Evolutionary conservation across 53 echinoderm and acorn worm genomes (phyloP), one percentile per base, ranked within the genome.

Genomic region (Mesocentrotus franciscanus): DNA sequence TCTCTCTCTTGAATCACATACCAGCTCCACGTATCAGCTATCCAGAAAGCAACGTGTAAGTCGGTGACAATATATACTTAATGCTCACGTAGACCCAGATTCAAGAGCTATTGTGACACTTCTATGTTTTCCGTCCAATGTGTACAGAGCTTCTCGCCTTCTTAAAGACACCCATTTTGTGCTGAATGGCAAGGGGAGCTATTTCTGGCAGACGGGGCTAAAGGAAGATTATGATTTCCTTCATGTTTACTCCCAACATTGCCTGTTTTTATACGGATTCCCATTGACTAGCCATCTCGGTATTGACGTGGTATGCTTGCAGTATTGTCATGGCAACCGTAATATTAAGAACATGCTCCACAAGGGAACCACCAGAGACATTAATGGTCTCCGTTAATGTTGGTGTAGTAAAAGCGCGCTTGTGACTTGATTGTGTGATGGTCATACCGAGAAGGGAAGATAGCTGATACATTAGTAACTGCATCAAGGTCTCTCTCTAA

Each of bases 161-260:
- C 58, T 27, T 58, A 27, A 57, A 87, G 87, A 87, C 87, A 87
- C 58, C 56, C 58, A 87, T 87, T 87, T 56, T 87, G 84, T 27
- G 15, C 13, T 57, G 58, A 87, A 58, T 87, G 58, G 87, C 35
- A 9, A 58, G 12, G 20, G 27, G 58, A 87, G n/a, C 87, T 87
- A 87, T 87, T 87, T 87, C 87, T 87, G 13, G 87, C 87, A 87
- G 29, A 58, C 56, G 14, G 20, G 58, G 56, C 55, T 36, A 12
- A 85, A 57, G 59, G n/a, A n/a, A 87, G 87, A 87, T 87, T 87
- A 87, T 58, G 58, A 26, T 87, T 87, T 29, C 58, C 56, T 58
- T 58, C 58, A 14, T 87, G 87, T 87, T 87, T 87, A 87, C 87
- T 87, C 56, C 58, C 87, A 87, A 87, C 87, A 87, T 87, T 87